Conservation (phyloP, 2,888 invertebrate genomes). For the Dioctria rufipes region DNA sequence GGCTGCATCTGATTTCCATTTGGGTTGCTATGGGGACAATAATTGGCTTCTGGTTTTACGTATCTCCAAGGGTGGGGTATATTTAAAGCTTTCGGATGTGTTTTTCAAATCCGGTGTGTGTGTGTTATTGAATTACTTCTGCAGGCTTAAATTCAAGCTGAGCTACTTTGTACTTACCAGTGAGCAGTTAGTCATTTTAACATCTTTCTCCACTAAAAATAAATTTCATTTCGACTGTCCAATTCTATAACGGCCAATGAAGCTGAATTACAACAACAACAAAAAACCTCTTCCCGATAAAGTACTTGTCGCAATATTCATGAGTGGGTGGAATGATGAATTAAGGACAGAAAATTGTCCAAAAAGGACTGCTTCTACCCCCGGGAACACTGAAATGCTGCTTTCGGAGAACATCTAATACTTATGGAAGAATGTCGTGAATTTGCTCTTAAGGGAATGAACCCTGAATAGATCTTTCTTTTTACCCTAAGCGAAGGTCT, state of each 20-base stretch:
- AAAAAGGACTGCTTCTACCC: slow-evolving; percentile 32
- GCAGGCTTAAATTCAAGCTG: no score
- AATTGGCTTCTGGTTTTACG: slow-evolving; percentile 38
- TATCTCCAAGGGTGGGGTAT: background rate
- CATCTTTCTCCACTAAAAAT: background rate
- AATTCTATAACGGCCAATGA: slow-evolving; percentile 16
- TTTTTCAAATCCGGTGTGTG: no score
- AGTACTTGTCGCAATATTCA: slow-evolving; percentile 39
- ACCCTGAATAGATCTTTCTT: slow-evolving; percentile 3
- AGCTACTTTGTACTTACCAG: no score
- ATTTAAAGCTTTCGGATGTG: no score
- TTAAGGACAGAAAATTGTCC: slow-evolving; percentile 38
- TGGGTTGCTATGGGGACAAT: slow-evolving; percentile 22
- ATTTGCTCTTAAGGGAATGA: slow-evolving; percentile 42
- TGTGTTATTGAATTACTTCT: no score
- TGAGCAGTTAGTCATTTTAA: background rate
- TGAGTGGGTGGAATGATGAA: slow-evolving; percentile 31
- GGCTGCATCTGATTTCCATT: slow-evolving; percentile 44
- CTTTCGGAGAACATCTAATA: slow-evolving; percentile 22
- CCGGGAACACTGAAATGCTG: slow-evolving; percentile 1
- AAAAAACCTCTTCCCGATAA: background rate
- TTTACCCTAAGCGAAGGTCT: background rate
- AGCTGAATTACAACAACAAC: background rate
- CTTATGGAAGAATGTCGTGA: background rate
- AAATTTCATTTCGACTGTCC: background rate